Conservation (phyloP, 2,888 invertebrate genomes). For the Lepidocyrtoides sp. region DNA sequence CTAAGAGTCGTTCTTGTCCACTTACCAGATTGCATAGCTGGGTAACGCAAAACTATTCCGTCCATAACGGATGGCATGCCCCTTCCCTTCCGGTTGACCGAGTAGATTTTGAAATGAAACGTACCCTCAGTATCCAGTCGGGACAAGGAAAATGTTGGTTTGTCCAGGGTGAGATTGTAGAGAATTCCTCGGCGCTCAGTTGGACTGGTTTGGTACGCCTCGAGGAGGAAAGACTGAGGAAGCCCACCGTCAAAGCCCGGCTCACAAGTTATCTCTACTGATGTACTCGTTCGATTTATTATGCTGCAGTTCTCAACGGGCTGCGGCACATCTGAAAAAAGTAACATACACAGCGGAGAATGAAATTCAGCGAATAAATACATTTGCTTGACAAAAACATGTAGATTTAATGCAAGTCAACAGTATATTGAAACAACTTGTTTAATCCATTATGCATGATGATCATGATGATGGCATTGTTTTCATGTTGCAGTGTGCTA, state of each 20-base stretch:
- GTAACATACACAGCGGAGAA: neutral
- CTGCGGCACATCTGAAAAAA: constrained; percentile 92
- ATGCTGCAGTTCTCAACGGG: constrained; percentile 94
- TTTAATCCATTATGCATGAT: constrained; percentile 52
- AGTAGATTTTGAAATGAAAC: constrained; percentile 92
- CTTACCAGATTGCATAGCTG: constrained; percentile 87
- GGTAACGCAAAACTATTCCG: constrained; percentile 93
- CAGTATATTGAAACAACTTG: constrained; percentile 9
- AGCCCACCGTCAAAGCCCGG: constrained; percentile 96
- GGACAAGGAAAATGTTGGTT: constrained; percentile 92
- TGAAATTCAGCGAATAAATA: constrained; percentile 32
- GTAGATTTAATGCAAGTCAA: constrained; percentile 17
- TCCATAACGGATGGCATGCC: constrained; percentile 91
- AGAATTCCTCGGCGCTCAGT: constrained; percentile 83
- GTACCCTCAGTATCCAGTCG: constrained; percentile 93
- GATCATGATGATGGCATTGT: constrained; percentile 21
- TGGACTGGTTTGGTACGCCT: constrained; percentile 86
- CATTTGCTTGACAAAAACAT: constrained; percentile 22
- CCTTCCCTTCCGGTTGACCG: constrained; percentile 94
- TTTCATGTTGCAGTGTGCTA: neutral
- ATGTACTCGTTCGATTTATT: constrained; percentile 94
- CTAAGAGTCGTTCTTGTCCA: constrained; percentile 76
- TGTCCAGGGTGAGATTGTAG: constrained; percentile 90
- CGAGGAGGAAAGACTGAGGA: constrained; percentile 94
- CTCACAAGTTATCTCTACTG: constrained; percentile 93